Evolutionary conservation across 2,113 vertebrate species (phyloP), one percentile per base, ranked within the genome.

Genomic region (Nothoprocta perdicaria): DNA sequence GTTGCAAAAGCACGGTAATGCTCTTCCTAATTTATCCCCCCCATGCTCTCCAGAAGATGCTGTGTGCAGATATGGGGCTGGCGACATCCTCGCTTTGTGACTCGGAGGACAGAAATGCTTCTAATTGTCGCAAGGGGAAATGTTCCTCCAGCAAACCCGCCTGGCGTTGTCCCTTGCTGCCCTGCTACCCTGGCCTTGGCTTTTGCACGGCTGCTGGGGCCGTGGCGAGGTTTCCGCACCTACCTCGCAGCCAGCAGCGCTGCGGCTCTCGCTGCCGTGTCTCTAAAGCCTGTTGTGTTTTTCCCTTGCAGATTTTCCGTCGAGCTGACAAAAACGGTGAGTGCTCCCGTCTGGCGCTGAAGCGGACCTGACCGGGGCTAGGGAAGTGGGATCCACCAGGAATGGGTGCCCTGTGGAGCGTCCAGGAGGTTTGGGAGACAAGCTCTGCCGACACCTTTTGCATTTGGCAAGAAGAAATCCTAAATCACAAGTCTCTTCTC

Each of bases 301-400:
- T 97, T 96, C 73, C 93, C 82, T 96, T 97, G 80, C 96, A 98
- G 98, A 97, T 98, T 95, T 98, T 98, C 95, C 97, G 97, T 10
- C 96, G 98, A 95, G 98, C 98, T 0, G 98, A 98, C 95, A 98
- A 98, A 96, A 98, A 98, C 0, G 98, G 98, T 98, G 95, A 98
- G 98, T 98, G 83, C 89, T 72, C 23, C 71, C 26, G 33, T 66
- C 19, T 45, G 62, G 71, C 14, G 1, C 38, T 50, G 53, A 76
- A n/a, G 29, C 4, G 14, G 57, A 22, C 38, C 22, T 80, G 74
- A 35, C 23, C n/a, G 26, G 53, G 18, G 6, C 31, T 55, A 40
- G 40, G 40, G 26, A 52, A 26, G 3, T 23, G 27, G 41, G 22
- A 11, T 84, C 43, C 11, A 31, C 33, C 15, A 16, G 53, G 15